Evolutionary conservation across 2,888 invertebrate species (phyloP), one percentile per base, ranked within the genome.

Genomic region (Papilio demoleus): DNA sequence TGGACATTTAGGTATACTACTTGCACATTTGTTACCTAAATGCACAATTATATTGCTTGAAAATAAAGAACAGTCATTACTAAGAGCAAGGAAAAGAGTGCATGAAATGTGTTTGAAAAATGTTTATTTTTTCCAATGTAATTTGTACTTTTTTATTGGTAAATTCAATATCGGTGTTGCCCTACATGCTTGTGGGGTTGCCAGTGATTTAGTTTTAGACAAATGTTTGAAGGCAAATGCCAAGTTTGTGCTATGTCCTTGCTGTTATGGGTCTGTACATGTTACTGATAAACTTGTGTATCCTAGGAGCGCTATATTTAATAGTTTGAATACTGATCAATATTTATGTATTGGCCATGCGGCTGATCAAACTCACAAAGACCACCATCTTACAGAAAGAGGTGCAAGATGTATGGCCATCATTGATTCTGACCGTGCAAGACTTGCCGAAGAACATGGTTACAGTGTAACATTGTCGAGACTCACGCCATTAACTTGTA

Each of bases 161-260:
- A 83, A 93, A 61, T 97, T 98, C 90, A 94, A 98, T 79, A 94
- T 99, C 70, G 99, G 99, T 0, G 94, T 97, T 40, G 97, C 97
- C 4, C 89, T 99, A 38, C 99, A 99, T 88, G 99, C 98, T 3
- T 99, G 99, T 88, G 99, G 99, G 0, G 96, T 97, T 12, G 98
- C 98, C 1, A 98, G 97, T 1, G 99, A 99, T 88, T 94, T 99
- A 71, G 98, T 99, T 0, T 92, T 99, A 62, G 95, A 96, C 76
- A 96, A 96, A 80, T 99, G 99, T 83, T 93, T 97, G 14, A 89
- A 94, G 59, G 94, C 93, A 14, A 93, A 93, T 68, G 98, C 98
- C 0, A 94, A 95, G 73, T 98, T 99, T 91, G 96, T 98, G 0
- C 94, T 97, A 65, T 98, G 97, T 79, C 99, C 99, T 0, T 99